Evolutionary conservation across 1,140 invertebrate genomes (phyloP), one percentile per base, ranked within the genome.

Genomic region (Brachionus sp.): DNA sequence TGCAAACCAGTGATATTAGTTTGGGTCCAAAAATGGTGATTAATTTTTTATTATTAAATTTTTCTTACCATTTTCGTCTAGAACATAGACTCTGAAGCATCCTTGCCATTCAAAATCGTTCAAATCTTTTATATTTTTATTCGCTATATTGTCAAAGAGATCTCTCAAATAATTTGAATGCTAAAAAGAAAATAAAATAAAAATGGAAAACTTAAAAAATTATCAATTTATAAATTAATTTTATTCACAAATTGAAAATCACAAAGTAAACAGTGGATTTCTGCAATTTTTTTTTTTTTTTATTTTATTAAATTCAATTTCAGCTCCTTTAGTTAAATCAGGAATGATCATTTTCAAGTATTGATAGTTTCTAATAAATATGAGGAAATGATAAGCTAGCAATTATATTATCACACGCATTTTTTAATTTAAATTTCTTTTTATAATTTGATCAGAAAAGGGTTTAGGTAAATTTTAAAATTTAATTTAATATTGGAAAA

Each of bases 81-180:
- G 78, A 16, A 70, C n/a, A 37, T 66, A 82, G 3, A 82, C 78
- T 82, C 78, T 64, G 33, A 82, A 82, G 9, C 78, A 82, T 25
- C 78, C 12, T 73, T 70, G 44, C 66, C 82, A 83, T 73, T 83
- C 82, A 73, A 73, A 83, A 53, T 83, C 82, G 7, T 57, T 83
- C 12, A 50, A 35, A 62, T 70, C 64, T 75, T 87, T 84, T 33
- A 89, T 84, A 83, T 88, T 88, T 83, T 87, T 86, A 13, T 84
- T 86, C 29, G 85, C 86, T 82, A 89, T 84, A 46, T 85, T 86
- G 53, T 89, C 88, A 57, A 89, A 70, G 5, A 86, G 84, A 83
- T 89, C 88, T 83, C 88, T 83, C 75, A 89, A 83, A 78, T 87
- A 89, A 39, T 86, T 84, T 19, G 86, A 88, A 86, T 87, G 85